Evolutionary conservation across 2,888 invertebrate species (phyloP).

Genomic region (Axea sp.): DNA sequence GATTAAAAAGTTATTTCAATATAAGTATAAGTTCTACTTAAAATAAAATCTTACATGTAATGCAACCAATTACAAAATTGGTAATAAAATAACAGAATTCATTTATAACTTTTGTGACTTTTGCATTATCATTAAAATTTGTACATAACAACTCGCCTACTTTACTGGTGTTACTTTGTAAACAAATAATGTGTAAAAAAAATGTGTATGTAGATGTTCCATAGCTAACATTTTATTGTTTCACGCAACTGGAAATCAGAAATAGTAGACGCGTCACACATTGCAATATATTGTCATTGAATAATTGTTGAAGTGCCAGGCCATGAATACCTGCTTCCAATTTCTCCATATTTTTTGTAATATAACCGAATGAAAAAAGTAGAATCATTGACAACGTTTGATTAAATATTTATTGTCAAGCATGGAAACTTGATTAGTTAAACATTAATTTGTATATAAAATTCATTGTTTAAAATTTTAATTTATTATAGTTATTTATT

Average conservation of each 20-base stretch:
- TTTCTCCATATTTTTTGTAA: slow-evolving; percentile 29
- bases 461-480: too few relatives aligned
- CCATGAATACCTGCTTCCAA: slow-evolving; percentile 38
- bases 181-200: slow-evolving; percentile 31
- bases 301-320: slow-evolving; percentile 32
- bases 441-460: too few relatives aligned
- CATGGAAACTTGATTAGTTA: too few relatives aligned
- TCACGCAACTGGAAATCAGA: slow-evolving; percentile 30
- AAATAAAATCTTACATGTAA: too few relatives aligned
- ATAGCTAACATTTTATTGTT: slow-evolving; percentile 1
- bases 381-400: too few relatives aligned
- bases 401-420: too few relatives aligned
- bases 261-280: slow-evolving; percentile 46
- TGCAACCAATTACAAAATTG: too few relatives aligned
- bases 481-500: too few relatives aligned
- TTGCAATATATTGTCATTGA: slow-evolving; percentile 32
- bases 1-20: too few relatives aligned
- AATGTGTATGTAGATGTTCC: slow-evolving; percentile 10
- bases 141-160: slow-evolving; percentile 34
- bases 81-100: background rate
- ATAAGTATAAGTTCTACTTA: too few relatives aligned
- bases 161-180: slow-evolving; percentile 23
- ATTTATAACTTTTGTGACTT: slow-evolving; percentile 4
- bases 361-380: too few relatives aligned
- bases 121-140: background rate